phyloP scores from a whole-genome alignment of 2,888 invertebrate species.

The Ophion slaviceki region DNA sequence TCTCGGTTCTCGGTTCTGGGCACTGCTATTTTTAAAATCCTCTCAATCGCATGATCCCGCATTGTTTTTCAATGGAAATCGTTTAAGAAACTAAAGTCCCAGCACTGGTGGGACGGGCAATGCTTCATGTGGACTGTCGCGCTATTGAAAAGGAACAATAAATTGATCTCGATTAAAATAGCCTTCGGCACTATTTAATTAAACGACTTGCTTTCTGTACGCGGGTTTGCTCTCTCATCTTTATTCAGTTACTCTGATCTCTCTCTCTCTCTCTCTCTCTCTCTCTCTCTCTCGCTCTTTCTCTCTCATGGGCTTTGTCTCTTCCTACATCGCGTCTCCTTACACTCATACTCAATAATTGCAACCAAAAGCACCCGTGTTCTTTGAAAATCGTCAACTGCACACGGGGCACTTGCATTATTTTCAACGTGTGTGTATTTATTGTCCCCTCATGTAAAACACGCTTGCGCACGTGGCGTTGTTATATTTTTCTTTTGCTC shows the following conservation, averaged over 20 bases:
- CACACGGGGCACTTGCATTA: background rate
- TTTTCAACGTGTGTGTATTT: slow-evolving; percentile 25
- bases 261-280: background rate
- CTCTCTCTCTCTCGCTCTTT: slow-evolving; percentile 1
- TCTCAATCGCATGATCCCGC: background rate
- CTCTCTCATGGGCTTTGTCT: background rate
- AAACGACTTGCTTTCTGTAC: slow-evolving; percentile 47
- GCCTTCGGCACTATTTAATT: slow-evolving; percentile 63
- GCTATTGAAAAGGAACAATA: slow-evolving; percentile 48
- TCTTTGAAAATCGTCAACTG: slow-evolving; percentile 36
- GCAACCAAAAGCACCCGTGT: slow-evolving; percentile 19
- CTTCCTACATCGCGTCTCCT: background rate
- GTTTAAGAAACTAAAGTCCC: slow-evolving; percentile 9
- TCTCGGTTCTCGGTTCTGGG: background rate
- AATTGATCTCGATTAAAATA: slow-evolving; percentile 64
- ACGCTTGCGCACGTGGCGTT: slow-evolving; percentile 74
- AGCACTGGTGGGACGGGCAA: background rate
- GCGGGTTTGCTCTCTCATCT: slow-evolving; percentile 49
- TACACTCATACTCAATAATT: slow-evolving; percentile 27
- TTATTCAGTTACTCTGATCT: slow-evolving; percentile 14
- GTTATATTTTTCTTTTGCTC: slow-evolving; percentile 76
- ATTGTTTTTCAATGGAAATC: slow-evolving; percentile 25
- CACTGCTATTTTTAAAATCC: background rate
- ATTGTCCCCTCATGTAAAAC: slow-evolving; percentile 50
- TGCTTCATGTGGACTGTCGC: background rate